A percentile compares a stretch with the other conserved stretches of the same genome.
phyloP scores from a whole-genome alignment of 2,113 vertebrate species.

The Mustelus asterias region DNA sequence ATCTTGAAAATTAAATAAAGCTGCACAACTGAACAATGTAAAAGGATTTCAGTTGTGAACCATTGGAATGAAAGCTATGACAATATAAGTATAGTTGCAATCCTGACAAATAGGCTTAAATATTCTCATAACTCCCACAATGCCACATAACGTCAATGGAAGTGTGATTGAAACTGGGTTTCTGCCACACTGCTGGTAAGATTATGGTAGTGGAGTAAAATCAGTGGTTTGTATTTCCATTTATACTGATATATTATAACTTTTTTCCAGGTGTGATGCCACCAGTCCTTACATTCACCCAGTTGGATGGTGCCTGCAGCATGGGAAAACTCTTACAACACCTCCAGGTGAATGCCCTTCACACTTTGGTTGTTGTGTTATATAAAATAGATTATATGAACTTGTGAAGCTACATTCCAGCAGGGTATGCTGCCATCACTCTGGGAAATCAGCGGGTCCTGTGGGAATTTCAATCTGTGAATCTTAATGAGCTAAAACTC shows the following conservation, averaged over 20 bases:
- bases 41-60: background rate
- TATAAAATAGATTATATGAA: background rate
- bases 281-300: conserved; percentile 79
- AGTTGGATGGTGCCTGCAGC: conserved; percentile 77
- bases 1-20: background rate
- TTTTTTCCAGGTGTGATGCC: conserved; percentile 67
- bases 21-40: background rate
- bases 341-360: conserved; percentile 63
- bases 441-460: background rate
- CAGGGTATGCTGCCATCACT: background rate
- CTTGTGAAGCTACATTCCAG: background rate
- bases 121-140: background rate
- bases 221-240: background rate
- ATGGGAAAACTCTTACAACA: conserved; percentile 67
- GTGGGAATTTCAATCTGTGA: background rate
- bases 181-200: background rate
- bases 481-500: background rate
- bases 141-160: background rate
- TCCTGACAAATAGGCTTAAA: background rate
- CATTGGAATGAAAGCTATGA: background rate
- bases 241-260: background rate
- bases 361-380: background rate
- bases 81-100: background rate
- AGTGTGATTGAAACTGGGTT: background rate
- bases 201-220: background rate